Evolutionary conservation across 2,113 vertebrate genomes (phyloP), one percentile per base, ranked within the genome.

Genomic region (Leiothrix lutea): DNA sequence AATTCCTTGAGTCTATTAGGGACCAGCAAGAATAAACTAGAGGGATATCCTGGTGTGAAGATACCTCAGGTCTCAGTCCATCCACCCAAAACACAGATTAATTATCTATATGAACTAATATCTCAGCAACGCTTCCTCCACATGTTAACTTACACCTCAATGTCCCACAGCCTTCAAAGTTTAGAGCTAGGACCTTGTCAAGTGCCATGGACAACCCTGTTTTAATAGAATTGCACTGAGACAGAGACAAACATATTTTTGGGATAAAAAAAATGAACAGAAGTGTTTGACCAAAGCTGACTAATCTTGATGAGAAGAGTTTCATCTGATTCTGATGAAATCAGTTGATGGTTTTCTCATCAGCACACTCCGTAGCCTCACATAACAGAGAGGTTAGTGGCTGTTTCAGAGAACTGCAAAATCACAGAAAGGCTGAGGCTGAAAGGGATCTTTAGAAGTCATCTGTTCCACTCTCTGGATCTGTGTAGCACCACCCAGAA

Each of bases 381-480:
- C 40, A 9, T 69, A 80, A 70, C 4, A 65, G n/a, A 73, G 67
- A 56, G 3, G 7, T 24, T 6, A 57, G 11, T 33, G 70, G 21
- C 6, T 80, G 25, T 86, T 66, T 71, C 33, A 86, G 45, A 45
- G 54, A 77, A 44, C 11, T 11, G 4, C 14, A 70, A 60, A 60
- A 86, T 70, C 33, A 47, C 24, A 45, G 40, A n/a, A 65, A 7
- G 11, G 8, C 4, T 71, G 40, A 80, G 23, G 10, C 17, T 61
- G 13, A 40, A 82, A 80, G 18, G 12, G 15, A 35, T 17, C 5
- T 69, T 60, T 2, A 1, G 20, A 65, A 65, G 9, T 44, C 17
- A 31, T 31, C 21, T 61, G 8, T 28, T 69, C 22, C 23, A 36
- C 8, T 14, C 2, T 15, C 4, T 0, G 0, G n/a, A 8, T 56